Evolutionary conservation across 2,797 vertebrate species (phyloP), one percentile per base, ranked within the genome.

Genomic region (Chanos chanos): DNA sequence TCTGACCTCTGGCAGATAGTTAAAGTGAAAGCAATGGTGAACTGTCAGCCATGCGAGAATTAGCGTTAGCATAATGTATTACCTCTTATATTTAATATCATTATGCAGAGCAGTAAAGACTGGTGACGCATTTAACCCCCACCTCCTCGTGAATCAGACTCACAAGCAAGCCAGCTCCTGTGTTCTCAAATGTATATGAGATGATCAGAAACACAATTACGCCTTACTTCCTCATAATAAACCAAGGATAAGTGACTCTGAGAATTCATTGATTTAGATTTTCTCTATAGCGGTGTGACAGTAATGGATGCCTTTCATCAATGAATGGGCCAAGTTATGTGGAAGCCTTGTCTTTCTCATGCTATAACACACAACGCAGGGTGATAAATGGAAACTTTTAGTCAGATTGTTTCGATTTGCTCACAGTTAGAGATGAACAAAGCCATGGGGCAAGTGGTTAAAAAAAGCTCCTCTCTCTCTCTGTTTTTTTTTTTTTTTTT

Each of bases 221-320:
- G 76, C 73, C 77, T 85, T 84, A 82, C 86, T 86, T 68, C 66
- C 81, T 87, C 78, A 85, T 84, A 82, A 86, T 88, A 85, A 85
- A 87, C 65, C 80, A 74, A 55, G 64, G 77, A 79, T 87, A 86
- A 89, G 78, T 83, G 81, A 82, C 75, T 83, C 82, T 80, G 84
- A 85, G 83, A 74, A 86, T 87, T 87, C 83, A 89, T 88, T 87
- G 87, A 85, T 89, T 86, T 85, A 85, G 81, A 85, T 89, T 84
- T 89, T 85, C 78, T 81, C 64, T 58, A 75, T 82, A 68, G 65
- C 61, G 3, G 59, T 57, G 56, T 45, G 82, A 83, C 87, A 83
- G 78, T 85, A 89, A 88, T 83, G 77, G 83, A 87, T 87, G 80
- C 68, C 77, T 85, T 88, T 87, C 82, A 87, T 87, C 85, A 88